Base-by-base conservation (phyloP, 2,888 invertebrate species). In the Ernsta delagoae region DNA sequence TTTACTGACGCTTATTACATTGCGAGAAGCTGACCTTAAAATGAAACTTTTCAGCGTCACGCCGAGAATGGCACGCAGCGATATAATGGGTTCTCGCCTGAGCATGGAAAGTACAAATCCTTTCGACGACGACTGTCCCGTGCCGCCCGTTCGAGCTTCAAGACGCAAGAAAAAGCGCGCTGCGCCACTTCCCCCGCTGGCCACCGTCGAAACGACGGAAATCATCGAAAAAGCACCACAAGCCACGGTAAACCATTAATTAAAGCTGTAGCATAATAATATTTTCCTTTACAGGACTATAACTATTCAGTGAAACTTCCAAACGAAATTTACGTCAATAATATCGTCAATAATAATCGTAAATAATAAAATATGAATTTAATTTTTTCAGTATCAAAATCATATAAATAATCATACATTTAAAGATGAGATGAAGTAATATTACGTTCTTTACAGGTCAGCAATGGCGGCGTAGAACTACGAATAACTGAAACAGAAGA, bases 111-210 rank as follows among this genome's bases (percentile, higher is more conserved):
- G 94, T 83, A 92, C 93, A 72, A 95, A 95, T 82, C 95, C 95
- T 16, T 95, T 95, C 67, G 95, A 95, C 59, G 87, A 87, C 34
- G 87, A 87, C 24, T 80, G 79, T 1, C 91, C 92, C 1, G 82
- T 90, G 64, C 94, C 94, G 36, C 94, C 94, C 0, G 88, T 94
- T 57, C 93, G 94, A 61, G 90, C 94, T 45, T 93, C 93, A 45
- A 86, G 94, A 11, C 92, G 95, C 41, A 96, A 96, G 87, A 96
- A 96, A 84, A 94, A 95, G 73, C 93, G 94, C 71, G 96, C 96
- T 0, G 95, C 96, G 0, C 93, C 92, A 62, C 95, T 95, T 5
- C 96, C 90, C 1, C 80, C 72, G 7, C 34, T 68, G 24, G 39
- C 45, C 24, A 41, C 61, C 24, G 16, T 48, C 9, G 67, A 68